Evolutionary conservation across 2,113 vertebrate species (phyloP).

Genomic region (Anhinga anhinga): DNA sequence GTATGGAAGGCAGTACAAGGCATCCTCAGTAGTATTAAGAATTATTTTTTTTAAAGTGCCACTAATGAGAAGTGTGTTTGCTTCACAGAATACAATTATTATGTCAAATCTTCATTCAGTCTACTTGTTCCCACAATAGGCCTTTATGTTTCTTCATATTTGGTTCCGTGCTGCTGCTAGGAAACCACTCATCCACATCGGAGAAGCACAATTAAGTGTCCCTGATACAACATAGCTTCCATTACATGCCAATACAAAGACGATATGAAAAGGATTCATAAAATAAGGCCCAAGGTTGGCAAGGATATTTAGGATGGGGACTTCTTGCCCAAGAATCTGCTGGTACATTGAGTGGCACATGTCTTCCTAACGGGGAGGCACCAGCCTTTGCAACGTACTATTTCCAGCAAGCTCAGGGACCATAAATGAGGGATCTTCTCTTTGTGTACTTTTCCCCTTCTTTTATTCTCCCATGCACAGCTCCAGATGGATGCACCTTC

Average conservation of each 20-base stretch:
- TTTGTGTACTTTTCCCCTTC: neutral
- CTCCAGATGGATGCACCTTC: neutral
- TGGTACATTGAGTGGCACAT: neutral
- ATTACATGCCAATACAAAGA: neutral
- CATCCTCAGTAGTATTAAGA: neutral
- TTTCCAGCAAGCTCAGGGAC: neutral
- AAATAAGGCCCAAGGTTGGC: neutral
- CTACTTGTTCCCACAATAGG: neutral
- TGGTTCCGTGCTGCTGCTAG: constrained; percentile 36
- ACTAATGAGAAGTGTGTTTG: constrained; percentile 47
- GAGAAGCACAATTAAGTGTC: constrained; percentile 17
- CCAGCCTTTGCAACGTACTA: neutral
- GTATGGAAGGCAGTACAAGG: neutral
- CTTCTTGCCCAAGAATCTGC: neutral
- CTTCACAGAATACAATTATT: constrained; percentile 15
- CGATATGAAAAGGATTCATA: neutral
- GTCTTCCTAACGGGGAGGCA: neutral
- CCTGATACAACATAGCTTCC: neutral
- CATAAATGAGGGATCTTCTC: neutral
- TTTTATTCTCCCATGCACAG: fast-evolving
- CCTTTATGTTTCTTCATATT: neutral
- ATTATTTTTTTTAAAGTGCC: neutral
- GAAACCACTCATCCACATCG: constrained; percentile 10
- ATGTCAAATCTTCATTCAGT: neutral
- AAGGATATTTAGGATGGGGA: neutral